These are phyloP conservation scores for Tragulus kanchil DNA, from an alignment of 2,113 vertebrate species.

Conservation along the genomic window DNA sequence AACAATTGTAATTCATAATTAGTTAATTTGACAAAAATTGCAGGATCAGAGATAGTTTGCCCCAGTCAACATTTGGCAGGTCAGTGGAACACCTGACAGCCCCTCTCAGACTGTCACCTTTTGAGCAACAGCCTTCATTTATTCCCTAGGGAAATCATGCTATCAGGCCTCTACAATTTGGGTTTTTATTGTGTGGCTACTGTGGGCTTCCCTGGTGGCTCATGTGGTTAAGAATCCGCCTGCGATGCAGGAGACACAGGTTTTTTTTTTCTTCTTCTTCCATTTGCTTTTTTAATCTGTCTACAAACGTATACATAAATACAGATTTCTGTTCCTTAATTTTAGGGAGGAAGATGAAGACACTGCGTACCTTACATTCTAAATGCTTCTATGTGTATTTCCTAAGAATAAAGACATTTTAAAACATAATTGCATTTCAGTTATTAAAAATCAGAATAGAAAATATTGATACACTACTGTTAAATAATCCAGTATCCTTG, in stretches of 20 bases:
- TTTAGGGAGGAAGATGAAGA: not conserved
- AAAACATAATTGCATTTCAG: not conserved
- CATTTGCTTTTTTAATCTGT: not conserved
- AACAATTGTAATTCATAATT: not conserved
- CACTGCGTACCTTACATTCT: not conserved
- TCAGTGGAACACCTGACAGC: not conserved
- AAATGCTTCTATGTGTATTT: constrained; percentile 20
- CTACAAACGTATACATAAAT: not conserved
- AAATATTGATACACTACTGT: not conserved
- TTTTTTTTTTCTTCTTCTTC: not conserved
- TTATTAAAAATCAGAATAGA: not conserved
- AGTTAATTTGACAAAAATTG: not conserved
- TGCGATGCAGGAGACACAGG: not conserved
- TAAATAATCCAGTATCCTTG: not conserved
- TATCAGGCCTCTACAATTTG: not conserved
- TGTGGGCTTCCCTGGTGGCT: too few relatives aligned
- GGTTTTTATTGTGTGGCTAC: not conserved
- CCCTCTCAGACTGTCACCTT: not conserved
- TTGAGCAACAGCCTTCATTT: not conserved
- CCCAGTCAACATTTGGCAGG: not conserved
- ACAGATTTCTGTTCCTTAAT: not conserved
- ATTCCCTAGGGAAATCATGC: not conserved
- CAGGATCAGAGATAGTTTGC: not conserved
- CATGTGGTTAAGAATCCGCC: not conserved
- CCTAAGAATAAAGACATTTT: not conserved